phyloP scores from a whole-genome alignment of 2,113 vertebrate genomes.

The Burhinus bistriatus region DNA sequence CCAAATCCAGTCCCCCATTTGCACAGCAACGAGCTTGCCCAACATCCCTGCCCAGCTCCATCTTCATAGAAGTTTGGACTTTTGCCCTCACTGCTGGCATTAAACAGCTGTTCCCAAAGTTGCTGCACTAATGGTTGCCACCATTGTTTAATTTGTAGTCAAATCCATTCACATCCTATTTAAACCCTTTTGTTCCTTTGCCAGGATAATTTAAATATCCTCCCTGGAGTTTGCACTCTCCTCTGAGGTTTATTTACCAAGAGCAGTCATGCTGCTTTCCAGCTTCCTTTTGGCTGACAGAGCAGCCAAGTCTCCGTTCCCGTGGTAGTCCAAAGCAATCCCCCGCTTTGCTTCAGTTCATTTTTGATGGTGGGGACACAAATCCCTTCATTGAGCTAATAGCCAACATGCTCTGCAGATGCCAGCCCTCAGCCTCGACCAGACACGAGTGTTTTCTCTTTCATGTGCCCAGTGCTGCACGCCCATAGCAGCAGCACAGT shows the following conservation, averaged over 20 bases:
- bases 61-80: background rate
- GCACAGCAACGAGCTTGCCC: background rate
- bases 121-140: background rate
- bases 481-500: background rate
- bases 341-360: fast-evolving
- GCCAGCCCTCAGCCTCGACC: background rate
- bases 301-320: background rate
- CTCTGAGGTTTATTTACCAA: background rate
- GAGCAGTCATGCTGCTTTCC: background rate
- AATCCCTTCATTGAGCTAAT: background rate
- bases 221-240: background rate
- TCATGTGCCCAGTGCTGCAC: background rate
- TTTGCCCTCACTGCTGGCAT: background rate
- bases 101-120: background rate
- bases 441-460: background rate
- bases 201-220: background rate
- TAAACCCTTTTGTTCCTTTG: background rate
- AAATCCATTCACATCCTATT: background rate
- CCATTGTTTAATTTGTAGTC: background rate
- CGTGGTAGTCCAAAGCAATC: background rate
- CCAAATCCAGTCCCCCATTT: background rate
- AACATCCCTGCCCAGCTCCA: background rate
- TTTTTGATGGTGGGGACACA: background rate
- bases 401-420: background rate
- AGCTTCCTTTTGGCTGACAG: background rate